phyloP scores from a whole-genome alignment of 2,888 invertebrate species.

The Carcina quercana region DNA sequence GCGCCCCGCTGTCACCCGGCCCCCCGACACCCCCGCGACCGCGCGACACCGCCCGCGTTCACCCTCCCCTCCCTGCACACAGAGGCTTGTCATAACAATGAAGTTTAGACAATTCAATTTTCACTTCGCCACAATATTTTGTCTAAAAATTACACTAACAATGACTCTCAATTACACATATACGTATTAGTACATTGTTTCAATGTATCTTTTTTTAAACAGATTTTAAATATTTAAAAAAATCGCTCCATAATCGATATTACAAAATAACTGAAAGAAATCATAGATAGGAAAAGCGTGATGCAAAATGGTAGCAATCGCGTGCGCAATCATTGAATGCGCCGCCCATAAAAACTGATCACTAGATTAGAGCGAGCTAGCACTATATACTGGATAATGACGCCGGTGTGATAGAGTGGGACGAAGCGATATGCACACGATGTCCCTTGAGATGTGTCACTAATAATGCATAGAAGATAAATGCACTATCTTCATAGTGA shows the following conservation, averaged over 20 bases:
- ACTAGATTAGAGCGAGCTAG: slow-evolving; percentile 47
- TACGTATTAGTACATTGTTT: too few species aligned
- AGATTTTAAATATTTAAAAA: too few species aligned
- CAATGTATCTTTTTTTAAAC: too few species aligned
- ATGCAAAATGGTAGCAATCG: slow-evolving; percentile 25
- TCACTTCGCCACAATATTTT: slow-evolving; percentile 1
- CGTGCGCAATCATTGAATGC: slow-evolving; percentile 39
- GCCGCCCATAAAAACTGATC: slow-evolving; percentile 54
- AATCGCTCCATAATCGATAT: background rate
- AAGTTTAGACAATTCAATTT: slow-evolving; percentile 26
- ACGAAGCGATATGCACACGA: slow-evolving; percentile 16
- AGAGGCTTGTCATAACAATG: slow-evolving; percentile 48
- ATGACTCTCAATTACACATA: too few species aligned
- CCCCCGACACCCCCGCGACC: slow-evolving; percentile 33
- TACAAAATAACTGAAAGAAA: background rate
- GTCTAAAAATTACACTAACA: too few species aligned
- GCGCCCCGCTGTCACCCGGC: slow-evolving; percentile 52
- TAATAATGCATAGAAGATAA: too few species aligned
- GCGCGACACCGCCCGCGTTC: slow-evolving; percentile 18
- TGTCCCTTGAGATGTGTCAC: too few species aligned
- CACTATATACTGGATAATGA: slow-evolving; percentile 16
- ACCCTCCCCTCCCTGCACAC: slow-evolving; percentile 25
- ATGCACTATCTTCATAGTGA: too few species aligned
- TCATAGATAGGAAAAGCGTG: background rate
- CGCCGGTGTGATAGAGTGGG: slow-evolving; percentile 29